Evolutionary conservation across 2,888 invertebrate species (phyloP), one percentile per base, ranked within the genome.

Genomic region (Hirtodrosophila alboralis): DNA sequence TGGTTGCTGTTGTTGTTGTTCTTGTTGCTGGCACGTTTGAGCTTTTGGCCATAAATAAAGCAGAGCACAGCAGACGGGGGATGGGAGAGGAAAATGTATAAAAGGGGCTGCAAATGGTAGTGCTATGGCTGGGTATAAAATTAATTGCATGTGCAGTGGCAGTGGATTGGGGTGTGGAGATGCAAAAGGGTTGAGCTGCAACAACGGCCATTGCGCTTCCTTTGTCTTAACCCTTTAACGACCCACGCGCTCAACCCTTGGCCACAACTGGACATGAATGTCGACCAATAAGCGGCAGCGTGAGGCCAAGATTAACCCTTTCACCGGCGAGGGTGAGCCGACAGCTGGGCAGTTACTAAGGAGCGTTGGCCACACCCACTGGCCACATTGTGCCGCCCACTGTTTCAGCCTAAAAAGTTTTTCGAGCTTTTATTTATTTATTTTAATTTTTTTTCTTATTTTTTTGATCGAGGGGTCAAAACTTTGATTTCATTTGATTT

Each of bases 401-500:
- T 31, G 26, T 49, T 45, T 13, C 18, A 18, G 47, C 16, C 37
- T n/a, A 21, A 41, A 13, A 37, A 47, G 33, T 54, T 48, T 38
- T 8, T 16, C 9, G 30, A 47, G 37, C 38, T 47, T 49, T 51
- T 23, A 40, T 34, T 40, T 36, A 21, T 43, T 23, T 7, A 6
- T 37, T 40, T 61, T 67, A n/a, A n/a, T n/a, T n/a, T n/a, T n/a
- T n/a, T n/a, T n/a, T n/a, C n/a, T n/a, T n/a, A n/a, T n/a, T 30
- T 30, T 36, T 54, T 27, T 28, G 12, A 37, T 31, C 40, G 36
- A 8, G 26, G 31, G 21, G 57, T 37, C 26, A 60, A 67, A 86
- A 86, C 78, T 83, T 83, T 86, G 75, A 79, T 76, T 84, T 69
- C 62, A 72, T 75, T 83, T 85, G 84, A 70, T 70, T 70, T 70